Base-by-base conservation (phyloP, 2,113 vertebrate species). In the Crotalus tigris region DNA sequence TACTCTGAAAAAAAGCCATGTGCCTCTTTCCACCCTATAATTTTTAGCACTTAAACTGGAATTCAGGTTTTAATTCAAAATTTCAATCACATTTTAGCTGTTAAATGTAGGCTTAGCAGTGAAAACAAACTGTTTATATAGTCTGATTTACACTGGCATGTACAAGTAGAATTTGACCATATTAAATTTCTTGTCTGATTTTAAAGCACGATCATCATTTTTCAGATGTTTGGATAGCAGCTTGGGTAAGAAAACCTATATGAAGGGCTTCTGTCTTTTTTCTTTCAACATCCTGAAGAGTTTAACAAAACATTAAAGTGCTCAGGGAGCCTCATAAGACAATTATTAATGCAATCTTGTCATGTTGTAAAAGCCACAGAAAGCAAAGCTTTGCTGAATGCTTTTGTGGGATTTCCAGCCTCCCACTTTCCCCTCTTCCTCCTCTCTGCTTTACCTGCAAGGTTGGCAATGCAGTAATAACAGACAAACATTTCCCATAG, bases 401-500 rank as follows among this genome's bases (percentile, higher is more conserved):
- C 92, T 97, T 97, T 87, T 94, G 51, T 33, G 9, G 4, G 12
- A 11, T 57, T 85, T 39, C 69, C 92, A 96, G 69, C 91, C 2
- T 21, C 1, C 85, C 5, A 13, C 96, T 95, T 91, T 58, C 26
- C 4, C 54, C 87, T 92, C 49, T 51, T 51, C 3, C 33, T 2
- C 51, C 58, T 15, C 96, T 96, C 57, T 85, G 44, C 89, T 96
- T 95, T 95, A 95, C 95, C 94, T 97, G 95, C 95, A 95, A 96
- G 97, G 93, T 96, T 97, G 97, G 96, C 97, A 96, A 93, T 93
- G 94, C n/a, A 94, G 92, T 90, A 95, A 92, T 90, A 95, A 92
- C 88, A 94, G 97, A 96, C 96, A 98, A 98, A 98, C 95, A 97
- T 97, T 96, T 98, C 97, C 97, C 97, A 97, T 96, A 98, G 98